A percentile compares a stretch with the other conserved stretches of the same genome.
phyloP scores from a whole-genome alignment of 2,113 vertebrate species.

The Gorsachius goisagi region DNA sequence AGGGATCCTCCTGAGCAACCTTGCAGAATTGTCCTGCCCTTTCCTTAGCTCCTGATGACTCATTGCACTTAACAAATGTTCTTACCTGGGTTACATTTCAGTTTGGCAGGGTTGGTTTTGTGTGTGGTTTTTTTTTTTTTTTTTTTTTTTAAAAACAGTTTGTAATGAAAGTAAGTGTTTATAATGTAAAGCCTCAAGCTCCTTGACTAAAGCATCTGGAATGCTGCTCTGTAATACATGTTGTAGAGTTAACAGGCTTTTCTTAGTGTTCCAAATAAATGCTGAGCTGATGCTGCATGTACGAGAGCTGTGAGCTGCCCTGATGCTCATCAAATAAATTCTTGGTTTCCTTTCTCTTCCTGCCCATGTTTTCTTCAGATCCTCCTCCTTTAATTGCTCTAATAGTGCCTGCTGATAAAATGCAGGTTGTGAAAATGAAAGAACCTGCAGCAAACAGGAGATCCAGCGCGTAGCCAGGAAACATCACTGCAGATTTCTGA shows the following conservation, averaged over 20 bases:
- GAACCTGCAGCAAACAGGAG: neutral
- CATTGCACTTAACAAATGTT: rapidly evolving
- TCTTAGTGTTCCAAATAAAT: neutral
- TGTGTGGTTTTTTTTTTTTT: too few relatives aligned
- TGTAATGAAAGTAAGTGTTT: neutral
- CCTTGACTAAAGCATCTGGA: neutral
- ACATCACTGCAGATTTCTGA: neutral
- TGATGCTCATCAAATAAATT: neutral
- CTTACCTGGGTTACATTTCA: neutral
- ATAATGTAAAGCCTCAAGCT: neutral
- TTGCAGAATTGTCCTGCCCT: neutral
- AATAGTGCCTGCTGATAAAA: neutral
- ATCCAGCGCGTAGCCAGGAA: neutral
- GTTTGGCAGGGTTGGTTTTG: neutral
- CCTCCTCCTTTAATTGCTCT: neutral
- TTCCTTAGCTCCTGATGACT: neutral
- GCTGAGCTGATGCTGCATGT: neutral
- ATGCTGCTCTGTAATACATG: neutral
- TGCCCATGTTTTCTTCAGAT: neutral
- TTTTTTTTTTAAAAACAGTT: neutral
- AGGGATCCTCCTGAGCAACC: neutral
- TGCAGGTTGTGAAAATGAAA: neutral
- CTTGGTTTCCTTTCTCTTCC: neutral
- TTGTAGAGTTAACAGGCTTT: slow-evolving; percentile 5
- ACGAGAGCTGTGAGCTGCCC: neutral